Percentiles rank a stretch among this genome's conserved stretches.
phyloP scores from a whole-genome alignment of 2,797 vertebrate species.

The Sebastes jordani region DNA sequence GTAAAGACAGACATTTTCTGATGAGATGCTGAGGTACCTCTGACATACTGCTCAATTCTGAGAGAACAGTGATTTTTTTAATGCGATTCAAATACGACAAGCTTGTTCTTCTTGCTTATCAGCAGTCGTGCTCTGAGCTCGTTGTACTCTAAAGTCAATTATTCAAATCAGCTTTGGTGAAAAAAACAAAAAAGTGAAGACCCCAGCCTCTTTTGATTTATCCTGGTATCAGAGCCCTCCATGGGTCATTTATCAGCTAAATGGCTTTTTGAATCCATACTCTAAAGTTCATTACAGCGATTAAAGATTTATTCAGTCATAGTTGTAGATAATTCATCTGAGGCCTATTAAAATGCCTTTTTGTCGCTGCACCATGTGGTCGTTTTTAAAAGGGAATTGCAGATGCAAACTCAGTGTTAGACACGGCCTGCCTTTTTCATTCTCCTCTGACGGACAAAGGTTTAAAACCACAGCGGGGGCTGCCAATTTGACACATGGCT shows the following conservation, averaged over 20 bases:
- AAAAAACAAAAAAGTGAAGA: conserved; percentile 53
- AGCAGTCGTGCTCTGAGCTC: conserved; percentile 50
- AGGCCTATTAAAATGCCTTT: conserved; percentile 73
- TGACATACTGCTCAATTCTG: conserved; percentile 37
- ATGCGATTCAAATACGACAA: conserved; percentile 52
- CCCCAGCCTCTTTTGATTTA: conserved; percentile 71
- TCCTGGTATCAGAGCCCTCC: conserved; percentile 69
- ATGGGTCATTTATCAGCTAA: conserved; percentile 79
- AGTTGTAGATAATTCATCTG: conserved; percentile 80
- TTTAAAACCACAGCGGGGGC: conserved; percentile 37
- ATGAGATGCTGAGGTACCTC: background rate
- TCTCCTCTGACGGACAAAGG: conserved; percentile 20
- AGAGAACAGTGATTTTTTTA: conserved; percentile 3
- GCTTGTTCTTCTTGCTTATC: conserved; percentile 69
- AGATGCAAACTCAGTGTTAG: conserved; percentile 42
- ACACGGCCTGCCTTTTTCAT: conserved; percentile 17
- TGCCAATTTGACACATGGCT: conserved; percentile 39
- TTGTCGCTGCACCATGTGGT: conserved; percentile 64
- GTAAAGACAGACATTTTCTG: background rate
- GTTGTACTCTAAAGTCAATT: conserved; percentile 72
- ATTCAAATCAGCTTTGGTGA: conserved; percentile 77
- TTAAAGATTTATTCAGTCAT: conserved; percentile 80
- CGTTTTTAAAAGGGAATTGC: conserved; percentile 51
- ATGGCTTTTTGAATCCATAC: conserved; percentile 81
- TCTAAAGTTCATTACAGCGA: conserved; percentile 82